These are phyloP conservation scores for Calidris pygmaea DNA, from an alignment of 2,113 vertebrate genomes.

Conservation along the genomic window DNA sequence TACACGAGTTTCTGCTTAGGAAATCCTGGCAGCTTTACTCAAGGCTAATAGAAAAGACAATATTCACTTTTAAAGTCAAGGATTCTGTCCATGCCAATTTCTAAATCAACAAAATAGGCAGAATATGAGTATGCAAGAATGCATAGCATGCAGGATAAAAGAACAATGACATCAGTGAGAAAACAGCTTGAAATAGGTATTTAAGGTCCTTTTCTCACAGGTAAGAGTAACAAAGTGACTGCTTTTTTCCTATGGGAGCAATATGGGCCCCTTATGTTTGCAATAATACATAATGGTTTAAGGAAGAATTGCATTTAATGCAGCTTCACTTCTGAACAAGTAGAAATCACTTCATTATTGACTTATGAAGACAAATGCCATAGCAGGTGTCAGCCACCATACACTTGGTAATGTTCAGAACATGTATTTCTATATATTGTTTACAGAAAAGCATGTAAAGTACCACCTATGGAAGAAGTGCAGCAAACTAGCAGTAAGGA, in stretches of 20 bases:
- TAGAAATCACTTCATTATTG: neutral
- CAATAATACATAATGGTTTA: neutral
- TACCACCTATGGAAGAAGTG: neutral
- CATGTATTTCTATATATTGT: neutral
- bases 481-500: neutral
- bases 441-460: neutral
- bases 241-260: neutral
- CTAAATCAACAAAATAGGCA: neutral
- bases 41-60: neutral
- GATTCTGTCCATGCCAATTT: neutral
- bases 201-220: slow-evolving; percentile 12
- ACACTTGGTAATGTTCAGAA: neutral
- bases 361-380: neutral
- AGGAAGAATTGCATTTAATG: slow-evolving; percentile 24
- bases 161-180: neutral
- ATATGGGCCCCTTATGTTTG: neutral
- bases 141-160: neutral
- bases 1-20: neutral
- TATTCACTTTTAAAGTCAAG: neutral
- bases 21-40: slow-evolving; percentile 5
- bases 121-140: neutral
- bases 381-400: neutral
- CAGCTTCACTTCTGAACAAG: neutral
- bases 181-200: neutral
- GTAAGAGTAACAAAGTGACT: neutral